Conservation (phyloP, 2,888 invertebrate genomes). For the Tenthredo scrophulariae region DNA sequence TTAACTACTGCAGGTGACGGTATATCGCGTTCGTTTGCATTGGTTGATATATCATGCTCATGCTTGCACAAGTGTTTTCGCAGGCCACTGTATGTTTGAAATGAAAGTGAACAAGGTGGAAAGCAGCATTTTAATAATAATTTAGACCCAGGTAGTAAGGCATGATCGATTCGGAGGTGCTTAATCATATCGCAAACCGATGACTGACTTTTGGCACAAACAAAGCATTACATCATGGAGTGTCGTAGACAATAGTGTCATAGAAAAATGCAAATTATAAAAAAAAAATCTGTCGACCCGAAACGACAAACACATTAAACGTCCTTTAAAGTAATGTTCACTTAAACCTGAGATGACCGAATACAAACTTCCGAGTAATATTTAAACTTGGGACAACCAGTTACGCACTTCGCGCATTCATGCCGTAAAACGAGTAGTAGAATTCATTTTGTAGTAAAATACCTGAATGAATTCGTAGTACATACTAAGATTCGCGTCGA, state of each 20-base stretch:
- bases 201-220: neutral
- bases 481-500: constrained; percentile 14
- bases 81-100: constrained; percentile 11
- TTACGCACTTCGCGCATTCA: constrained; percentile 33
- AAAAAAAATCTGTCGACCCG: neutral
- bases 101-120: constrained; percentile 8
- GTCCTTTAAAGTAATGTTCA: too few relatives aligned
- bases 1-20: neutral
- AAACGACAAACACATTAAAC: neutral
- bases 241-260: too few relatives aligned
- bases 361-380: neutral
- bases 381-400: constrained; percentile 51
- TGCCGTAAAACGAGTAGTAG: constrained; percentile 43
- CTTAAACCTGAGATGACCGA: too few relatives aligned
- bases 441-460: constrained; percentile 33
- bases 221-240: constrained; percentile 17
- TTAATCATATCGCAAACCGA: neutral
- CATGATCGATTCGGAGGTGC: constrained; percentile 4
- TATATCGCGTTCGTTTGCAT: neutral
- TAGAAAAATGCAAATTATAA: too few relatives aligned
- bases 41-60: neutral
- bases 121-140: constrained; percentile 10
- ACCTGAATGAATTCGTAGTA: constrained; percentile 45
- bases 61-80: constrained; percentile 19
- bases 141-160: constrained; percentile 3